A percentile compares a stretch with the other conserved stretches of the same genome.
Conservation (phyloP, 2,888 invertebrate species). For the Oscheius sp. region DNA sequence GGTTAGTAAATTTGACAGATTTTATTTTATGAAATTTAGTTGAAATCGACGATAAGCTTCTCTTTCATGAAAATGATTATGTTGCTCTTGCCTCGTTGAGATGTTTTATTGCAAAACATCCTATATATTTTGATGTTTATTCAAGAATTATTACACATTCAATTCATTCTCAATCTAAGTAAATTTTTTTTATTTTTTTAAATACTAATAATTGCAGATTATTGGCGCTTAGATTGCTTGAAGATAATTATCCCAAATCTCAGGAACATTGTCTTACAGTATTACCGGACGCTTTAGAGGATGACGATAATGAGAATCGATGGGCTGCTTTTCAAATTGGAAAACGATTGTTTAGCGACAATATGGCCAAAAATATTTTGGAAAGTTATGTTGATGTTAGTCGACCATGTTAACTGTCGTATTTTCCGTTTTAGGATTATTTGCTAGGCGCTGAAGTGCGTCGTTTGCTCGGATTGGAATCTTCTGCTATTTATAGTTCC, state of each 20-base stretch:
- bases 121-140: not conserved
- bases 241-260: conserved; percentile 4
- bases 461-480: not conserved
- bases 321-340: not conserved
- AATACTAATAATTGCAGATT: not conserved
- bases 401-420: not conserved
- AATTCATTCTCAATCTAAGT: conserved; percentile 10
- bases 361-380: not conserved
- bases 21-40: not conserved
- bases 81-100: conserved; percentile 3
- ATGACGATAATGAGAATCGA: conserved; percentile 18
- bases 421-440: conserved; percentile 11
- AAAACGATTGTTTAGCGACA: not conserved
- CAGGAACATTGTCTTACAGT: not conserved
- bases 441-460: conserved; percentile 26
- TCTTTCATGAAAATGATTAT: conserved; percentile 16
- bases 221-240: not conserved
- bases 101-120: conserved; percentile 1
- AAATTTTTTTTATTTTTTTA: not conserved
- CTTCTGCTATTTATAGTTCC: not conserved
- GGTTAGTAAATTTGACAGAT: not conserved
- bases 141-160: not conserved
- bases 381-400: conserved; percentile 28
- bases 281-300: not conserved
- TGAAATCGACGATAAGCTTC: conserved; percentile 8